Conservation (phyloP, 2,113 vertebrate genomes). For the Rhagologus leucostigma region DNA sequence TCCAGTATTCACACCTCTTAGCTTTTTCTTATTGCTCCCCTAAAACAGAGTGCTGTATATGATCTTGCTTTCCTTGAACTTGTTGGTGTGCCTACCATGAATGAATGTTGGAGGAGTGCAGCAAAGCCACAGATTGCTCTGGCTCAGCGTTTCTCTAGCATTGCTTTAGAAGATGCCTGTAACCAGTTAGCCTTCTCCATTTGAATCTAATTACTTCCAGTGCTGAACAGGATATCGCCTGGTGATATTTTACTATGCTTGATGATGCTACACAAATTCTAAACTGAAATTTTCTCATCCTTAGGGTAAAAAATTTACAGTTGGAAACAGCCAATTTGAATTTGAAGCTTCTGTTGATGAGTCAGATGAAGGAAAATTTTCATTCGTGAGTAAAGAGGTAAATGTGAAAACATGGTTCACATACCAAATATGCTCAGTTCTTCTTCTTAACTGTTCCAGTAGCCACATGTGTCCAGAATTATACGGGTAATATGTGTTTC, state of each 20-base stretch:
- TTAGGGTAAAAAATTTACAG: slow-evolving; percentile 31
- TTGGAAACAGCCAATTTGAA: slow-evolving; percentile 68
- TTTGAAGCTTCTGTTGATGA: slow-evolving; percentile 56
- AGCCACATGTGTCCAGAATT: neutral
- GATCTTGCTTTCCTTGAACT: neutral
- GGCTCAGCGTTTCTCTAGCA: neutral
- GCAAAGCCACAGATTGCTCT: neutral
- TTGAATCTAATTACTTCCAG: neutral
- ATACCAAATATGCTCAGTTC: neutral
- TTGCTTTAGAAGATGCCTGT: neutral
- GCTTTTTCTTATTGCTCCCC: neutral
- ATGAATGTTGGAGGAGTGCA: neutral
- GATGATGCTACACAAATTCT: neutral
- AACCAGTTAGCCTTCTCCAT: neutral
- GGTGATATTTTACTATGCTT: neutral
- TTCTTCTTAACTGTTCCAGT: neutral
- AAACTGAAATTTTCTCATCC: slow-evolving; percentile 32
- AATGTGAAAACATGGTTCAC: neutral
- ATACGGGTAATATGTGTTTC: neutral
- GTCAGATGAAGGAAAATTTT: slow-evolving; percentile 44
- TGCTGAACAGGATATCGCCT: neutral
- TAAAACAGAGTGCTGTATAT: neutral
- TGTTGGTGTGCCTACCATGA: neutral
- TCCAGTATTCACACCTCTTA: neutral
- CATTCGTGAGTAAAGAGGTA: slow-evolving; percentile 73